Evolutionary conservation across 2,113 vertebrate genomes (phyloP).

Genomic region (Hylia prasina): DNA sequence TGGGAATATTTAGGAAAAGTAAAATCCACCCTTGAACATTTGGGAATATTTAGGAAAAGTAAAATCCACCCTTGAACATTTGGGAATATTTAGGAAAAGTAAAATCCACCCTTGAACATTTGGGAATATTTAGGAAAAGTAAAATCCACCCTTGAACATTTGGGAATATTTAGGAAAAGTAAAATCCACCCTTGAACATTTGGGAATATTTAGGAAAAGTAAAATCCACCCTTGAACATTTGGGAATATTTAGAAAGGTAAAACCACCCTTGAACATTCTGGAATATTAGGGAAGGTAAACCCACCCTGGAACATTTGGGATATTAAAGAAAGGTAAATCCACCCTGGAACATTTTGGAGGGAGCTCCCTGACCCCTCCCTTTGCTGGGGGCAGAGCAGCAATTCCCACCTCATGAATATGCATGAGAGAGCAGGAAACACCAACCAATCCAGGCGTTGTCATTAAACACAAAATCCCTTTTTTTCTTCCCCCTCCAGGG

Average conservation of each 20-base stretch:
- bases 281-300: not conserved
- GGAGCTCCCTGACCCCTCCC: not conserved
- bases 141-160: not conserved
- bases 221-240: not conserved
- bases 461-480: not conserved
- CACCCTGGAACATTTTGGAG: rapidly evolving
- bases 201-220: not conserved
- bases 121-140: not conserved
- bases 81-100: no score
- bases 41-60: not conserved
- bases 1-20: not conserved
- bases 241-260: not conserved
- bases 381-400: not conserved
- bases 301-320: not conserved
- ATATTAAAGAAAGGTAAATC: not conserved
- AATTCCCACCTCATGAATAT: not conserved
- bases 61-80: not conserved
- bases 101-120: not conserved
- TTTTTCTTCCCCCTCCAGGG: no score
- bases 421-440: not conserved
- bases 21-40: rapidly evolving
- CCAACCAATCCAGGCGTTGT: rapidly evolving
- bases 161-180: not conserved
- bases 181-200: not conserved
- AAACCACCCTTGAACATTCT: rapidly evolving